These are phyloP conservation scores for Stramonita haemastoma DNA, from an alignment of 2,888 invertebrate genomes.

Conservation along the genomic window DNA sequence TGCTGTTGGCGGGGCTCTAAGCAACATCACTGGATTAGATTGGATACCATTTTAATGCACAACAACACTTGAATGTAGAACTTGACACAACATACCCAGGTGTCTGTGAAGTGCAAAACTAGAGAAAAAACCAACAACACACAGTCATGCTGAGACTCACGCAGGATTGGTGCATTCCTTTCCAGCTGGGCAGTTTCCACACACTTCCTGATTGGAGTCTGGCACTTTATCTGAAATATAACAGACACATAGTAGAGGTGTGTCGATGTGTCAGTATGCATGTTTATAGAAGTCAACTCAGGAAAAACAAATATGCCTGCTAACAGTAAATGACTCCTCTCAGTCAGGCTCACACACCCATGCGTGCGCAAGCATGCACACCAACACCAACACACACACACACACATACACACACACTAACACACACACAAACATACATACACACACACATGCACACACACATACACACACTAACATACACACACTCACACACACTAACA, in stretches of 20 bases:
- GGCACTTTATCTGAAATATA: conserved; percentile 60
- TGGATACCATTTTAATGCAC: too few relatives aligned
- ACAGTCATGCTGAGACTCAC: conserved; percentile 54
- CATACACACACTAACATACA: neutral
- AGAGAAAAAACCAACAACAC: conserved; percentile 7
- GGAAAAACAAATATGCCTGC: too few relatives aligned
- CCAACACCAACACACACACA: neutral
- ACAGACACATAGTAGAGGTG: neutral
- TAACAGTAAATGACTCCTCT: too few relatives aligned
- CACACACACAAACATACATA: too few relatives aligned
- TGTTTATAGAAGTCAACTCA: neutral
- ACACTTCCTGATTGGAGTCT: conserved; percentile 55
- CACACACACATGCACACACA: neutral
- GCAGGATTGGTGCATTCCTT: conserved; percentile 67
- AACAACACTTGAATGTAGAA: too few relatives aligned
- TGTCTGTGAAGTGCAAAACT: neutral
- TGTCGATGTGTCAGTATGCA: neutral
- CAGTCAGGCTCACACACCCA: neutral
- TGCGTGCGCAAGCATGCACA: neutral
- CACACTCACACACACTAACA: neutral
- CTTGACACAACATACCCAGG: neutral
- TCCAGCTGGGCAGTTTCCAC: conserved; percentile 70
- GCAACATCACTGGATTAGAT: too few relatives aligned
- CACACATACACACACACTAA: too few relatives aligned
- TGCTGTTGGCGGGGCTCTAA: too few relatives aligned